Percentiles rank a stretch among this genome's conserved stretches.
Conservation (phyloP, 2,888 invertebrate species). For the Archaeoteleia sp. region DNA sequence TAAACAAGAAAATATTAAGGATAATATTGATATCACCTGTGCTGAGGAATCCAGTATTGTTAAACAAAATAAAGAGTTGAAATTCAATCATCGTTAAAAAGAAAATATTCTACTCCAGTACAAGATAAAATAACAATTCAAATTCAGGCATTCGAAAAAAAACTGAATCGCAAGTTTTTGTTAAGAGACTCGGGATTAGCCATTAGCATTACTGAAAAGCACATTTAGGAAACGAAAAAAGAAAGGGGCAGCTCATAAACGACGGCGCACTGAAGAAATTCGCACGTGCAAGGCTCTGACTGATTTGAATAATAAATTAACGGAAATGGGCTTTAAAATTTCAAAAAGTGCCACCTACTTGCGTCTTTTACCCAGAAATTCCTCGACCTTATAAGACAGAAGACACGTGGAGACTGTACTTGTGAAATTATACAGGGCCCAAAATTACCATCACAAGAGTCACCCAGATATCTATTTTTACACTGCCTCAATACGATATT, state of each 20-base stretch:
- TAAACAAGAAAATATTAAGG: too few relatives aligned
- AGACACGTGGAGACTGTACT: slow-evolving; percentile 62
- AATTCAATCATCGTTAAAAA: too few relatives aligned
- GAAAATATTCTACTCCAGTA: too few relatives aligned
- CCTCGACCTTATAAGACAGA: slow-evolving; percentile 57
- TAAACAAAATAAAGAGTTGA: too few relatives aligned
- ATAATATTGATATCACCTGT: too few relatives aligned
- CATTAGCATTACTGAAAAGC: too few relatives aligned
- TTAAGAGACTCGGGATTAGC: too few relatives aligned
- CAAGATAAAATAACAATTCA: too few relatives aligned
- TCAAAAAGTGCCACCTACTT: slow-evolving; percentile 56
- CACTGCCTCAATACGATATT: slow-evolving; percentile 51
- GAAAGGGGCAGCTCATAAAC: slow-evolving; percentile 59
- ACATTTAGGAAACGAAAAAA: slow-evolving; percentile 31
- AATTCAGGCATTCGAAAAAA: too few relatives aligned
- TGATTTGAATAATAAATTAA: slow-evolving; percentile 41
- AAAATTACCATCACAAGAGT: slow-evolving; percentile 40
- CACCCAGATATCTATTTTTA: slow-evolving; percentile 58
- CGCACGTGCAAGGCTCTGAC: slow-evolving; percentile 46
- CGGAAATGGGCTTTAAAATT: slow-evolving; percentile 51
- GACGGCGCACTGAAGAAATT: slow-evolving; percentile 57
- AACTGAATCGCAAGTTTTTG: too few relatives aligned
- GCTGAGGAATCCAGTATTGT: too few relatives aligned
- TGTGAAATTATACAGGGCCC: slow-evolving; percentile 54
- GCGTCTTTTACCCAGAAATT: slow-evolving; percentile 55